Evolutionary conservation across 2,888 invertebrate genomes (phyloP), one percentile per base, ranked within the genome.

Genomic region (Synergus gifuensis): DNA sequence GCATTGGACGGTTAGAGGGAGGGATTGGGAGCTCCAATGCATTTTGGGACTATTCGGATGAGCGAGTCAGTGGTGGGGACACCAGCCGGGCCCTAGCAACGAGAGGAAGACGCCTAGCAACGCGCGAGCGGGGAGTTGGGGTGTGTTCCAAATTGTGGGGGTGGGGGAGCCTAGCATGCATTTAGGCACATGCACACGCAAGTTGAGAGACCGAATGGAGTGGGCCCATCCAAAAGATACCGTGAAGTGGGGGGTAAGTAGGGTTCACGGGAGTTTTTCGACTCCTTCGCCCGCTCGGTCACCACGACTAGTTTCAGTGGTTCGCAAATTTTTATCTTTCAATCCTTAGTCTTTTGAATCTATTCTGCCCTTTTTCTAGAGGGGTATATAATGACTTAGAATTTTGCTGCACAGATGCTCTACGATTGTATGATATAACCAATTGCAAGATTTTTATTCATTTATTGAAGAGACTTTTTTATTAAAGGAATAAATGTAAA

Each of bases 201-300:
- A 76, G 76, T 60, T 76, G 77, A 73, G 67, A 76, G 77, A 85
- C 78, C 82, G 78, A 28, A 12, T 54, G 83, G 85, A 86, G 86
- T 85, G 85, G 88, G 87, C 87, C 87, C 88, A 81, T 85, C 79
- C 85, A 86, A 89, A 89, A 87, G 87, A 89, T 88, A 77, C 76
- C 78, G 62, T 58, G 14, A 83, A 82, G 91, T 91, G 91, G 92
- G 91, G 91, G 92, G 92, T 90, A 92, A 90, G 92, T 92, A 92
- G 91, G 91, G 92, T 92, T 92, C 91, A 92, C 90, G 87, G 87
- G 91, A 92, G 92, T 91, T 92, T 92, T 91, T 92, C 92, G 92
- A 92, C 92, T 92, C 90, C 89, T 90, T 87, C 86, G 89, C 86
- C 88, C 87, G 85, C 82, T 79, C 85, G 87, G 86, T 87, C 88